Evolutionary conservation across 64 coral and sea anemone genomes (phyloP).

Genomic region (Montipora sp.): DNA sequence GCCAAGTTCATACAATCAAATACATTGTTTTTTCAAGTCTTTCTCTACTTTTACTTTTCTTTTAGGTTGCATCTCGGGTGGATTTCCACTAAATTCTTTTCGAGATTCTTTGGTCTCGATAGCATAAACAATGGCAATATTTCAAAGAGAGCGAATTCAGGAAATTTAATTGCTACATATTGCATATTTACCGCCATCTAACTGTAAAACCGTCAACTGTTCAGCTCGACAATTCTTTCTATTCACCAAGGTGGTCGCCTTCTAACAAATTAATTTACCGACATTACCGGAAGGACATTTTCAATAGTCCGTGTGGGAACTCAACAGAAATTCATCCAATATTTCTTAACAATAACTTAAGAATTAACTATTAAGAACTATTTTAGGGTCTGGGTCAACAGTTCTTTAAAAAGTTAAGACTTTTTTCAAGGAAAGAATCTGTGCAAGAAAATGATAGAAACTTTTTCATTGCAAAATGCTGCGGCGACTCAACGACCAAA

Average conservation of each 20-base stretch:
- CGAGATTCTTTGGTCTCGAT: background rate
- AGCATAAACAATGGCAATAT: background rate
- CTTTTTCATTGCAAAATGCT: background rate
- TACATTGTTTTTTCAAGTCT: too few species aligned
- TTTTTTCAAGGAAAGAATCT: too few species aligned
- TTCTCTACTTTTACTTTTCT: too few species aligned
- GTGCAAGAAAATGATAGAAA: too few species aligned
- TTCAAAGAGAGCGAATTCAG: too few species aligned
- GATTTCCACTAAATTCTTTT: too few species aligned
- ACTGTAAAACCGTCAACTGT: background rate
- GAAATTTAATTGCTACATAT: background rate
- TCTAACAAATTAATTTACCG: background rate
- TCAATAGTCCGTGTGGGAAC: background rate
- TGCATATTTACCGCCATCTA: background rate
- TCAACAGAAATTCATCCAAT: background rate
- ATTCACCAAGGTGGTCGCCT: constrained; percentile 1
- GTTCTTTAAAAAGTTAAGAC: too few species aligned
- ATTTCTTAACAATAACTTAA: background rate
- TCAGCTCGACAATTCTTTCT: background rate
- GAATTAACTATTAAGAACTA: too few species aligned
- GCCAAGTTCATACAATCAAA: too few species aligned
- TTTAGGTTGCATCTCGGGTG: too few species aligned
- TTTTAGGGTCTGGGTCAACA: too few species aligned
- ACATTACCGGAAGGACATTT: background rate
- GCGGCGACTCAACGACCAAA: background rate